Base-by-base conservation (phyloP, 2,113 vertebrate species). In the Addax nasomaculatus region DNA sequence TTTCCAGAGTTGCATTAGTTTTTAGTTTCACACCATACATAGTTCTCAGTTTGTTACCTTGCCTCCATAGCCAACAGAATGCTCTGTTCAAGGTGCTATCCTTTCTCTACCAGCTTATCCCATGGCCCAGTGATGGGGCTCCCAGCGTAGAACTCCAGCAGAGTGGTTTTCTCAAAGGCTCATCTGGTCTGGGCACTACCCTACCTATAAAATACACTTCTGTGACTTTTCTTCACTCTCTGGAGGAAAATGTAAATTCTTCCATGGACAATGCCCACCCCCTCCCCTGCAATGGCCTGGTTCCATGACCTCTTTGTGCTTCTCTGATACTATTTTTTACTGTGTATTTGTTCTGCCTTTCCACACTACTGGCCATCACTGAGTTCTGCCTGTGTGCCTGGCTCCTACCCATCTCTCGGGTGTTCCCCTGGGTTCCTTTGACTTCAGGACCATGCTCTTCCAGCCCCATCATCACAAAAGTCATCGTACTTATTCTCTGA, bases 401-500 rank as follows among this genome's bases (percentile, higher is more conserved):
- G 33, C 7, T 36, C 53, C 80, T 19, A 43, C 73, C 23, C 47
- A 27, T 16, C 13, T 47, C 64, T 25, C 11, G 1, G 60, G 39
- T 16, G 14, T 9, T 5, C 8, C 25, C 12, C 29, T 33, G n/a
- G 11, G 13, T 15, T 9, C 45, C 3, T 27, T 9, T 55, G 60
- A 62, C 57, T 60, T 89, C 17, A 67, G 51, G 67, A 23, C 39
- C 11, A 2, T 80, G 39, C 33, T 60, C 25, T 36, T 43, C 11
- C 58, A 55, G 14, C 30, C 29, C 36, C 29, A 7, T 36, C 58
- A 60, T 83, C 64, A 45, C 4, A 27, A 58, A 57, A 78, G 19
- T 8, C 19, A 21, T 2, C 2, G 8, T 14, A 14, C 23, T 60
- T 27, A 13, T 5, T 29, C 23, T 45, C 11, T 2, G 2, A 47